These are phyloP conservation scores for Eupithecia exiguata DNA, from an alignment of 2,888 invertebrate genomes.

Conservation along the genomic window DNA sequence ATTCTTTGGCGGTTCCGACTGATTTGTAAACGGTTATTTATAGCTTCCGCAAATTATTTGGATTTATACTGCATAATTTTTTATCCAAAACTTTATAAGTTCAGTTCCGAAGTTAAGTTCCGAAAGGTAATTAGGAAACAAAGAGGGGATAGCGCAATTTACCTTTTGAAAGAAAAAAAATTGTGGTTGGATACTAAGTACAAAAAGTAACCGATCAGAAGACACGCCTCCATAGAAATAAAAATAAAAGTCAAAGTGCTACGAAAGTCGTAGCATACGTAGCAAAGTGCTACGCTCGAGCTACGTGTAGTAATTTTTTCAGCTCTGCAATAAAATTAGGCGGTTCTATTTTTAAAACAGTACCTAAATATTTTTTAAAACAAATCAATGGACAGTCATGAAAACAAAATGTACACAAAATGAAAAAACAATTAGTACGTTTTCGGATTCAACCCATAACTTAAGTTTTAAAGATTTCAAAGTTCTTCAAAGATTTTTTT, in stretches of 20 bases:
- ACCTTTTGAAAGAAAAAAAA: neutral
- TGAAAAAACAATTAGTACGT: neutral
- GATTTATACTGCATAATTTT: neutral
- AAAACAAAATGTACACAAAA: neutral
- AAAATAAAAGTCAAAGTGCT: constrained; percentile 42
- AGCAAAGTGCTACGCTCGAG: constrained; percentile 52
- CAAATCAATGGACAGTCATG: neutral
- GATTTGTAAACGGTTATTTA: constrained; percentile 10
- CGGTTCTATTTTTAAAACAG: neutral
- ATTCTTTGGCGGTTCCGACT: constrained; percentile 42
- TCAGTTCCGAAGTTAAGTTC: too few relatives aligned
- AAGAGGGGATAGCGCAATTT: neutral
- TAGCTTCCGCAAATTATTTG: neutral
- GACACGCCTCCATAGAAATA: constrained; percentile 16
- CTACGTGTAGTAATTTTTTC: constrained; percentile 15
- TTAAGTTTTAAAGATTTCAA: neutral
- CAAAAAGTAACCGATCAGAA: neutral
- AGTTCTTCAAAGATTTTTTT: neutral
- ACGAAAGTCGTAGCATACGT: constrained; percentile 59
- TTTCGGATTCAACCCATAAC: neutral
- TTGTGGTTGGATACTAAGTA: neutral
- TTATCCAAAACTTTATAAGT: neutral
- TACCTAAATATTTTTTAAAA: neutral
- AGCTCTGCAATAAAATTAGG: neutral
- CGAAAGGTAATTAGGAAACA: too few relatives aligned